phyloP scores from a whole-genome alignment of 2,113 vertebrate species.

The Nycticryphes semicollaris region DNA sequence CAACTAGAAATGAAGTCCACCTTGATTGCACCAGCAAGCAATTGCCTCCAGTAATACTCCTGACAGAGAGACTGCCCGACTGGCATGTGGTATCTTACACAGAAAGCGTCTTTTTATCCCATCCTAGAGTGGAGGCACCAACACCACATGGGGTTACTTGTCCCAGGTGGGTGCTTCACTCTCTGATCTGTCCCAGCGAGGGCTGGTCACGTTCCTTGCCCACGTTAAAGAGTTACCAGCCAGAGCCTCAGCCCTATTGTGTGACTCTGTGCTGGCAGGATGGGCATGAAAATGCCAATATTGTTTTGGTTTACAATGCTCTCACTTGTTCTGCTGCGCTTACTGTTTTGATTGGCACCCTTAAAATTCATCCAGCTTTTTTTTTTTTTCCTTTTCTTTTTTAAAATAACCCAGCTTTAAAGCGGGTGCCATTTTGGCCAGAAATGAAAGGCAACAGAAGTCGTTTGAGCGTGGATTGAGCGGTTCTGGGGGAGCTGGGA shows the following conservation, averaged over 20 bases:
- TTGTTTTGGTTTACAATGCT: background rate
- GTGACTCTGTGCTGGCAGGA: background rate
- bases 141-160: background rate
- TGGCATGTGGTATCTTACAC: too few species aligned
- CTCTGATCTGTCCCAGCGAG: fast-evolving
- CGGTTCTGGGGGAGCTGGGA: background rate
- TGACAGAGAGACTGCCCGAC: background rate
- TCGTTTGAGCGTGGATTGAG: background rate
- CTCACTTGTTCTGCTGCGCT: background rate
- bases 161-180: background rate
- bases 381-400: background rate
- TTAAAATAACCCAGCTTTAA: background rate
- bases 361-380: background rate
- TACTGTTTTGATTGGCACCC: background rate
- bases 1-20: background rate
- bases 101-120: background rate
- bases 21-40: background rate
- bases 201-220: background rate
- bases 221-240: too few species aligned
- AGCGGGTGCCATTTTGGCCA: background rate
- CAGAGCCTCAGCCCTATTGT: background rate
- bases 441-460: background rate
- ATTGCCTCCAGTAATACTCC: background rate
- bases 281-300: background rate
- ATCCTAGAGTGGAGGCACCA: too few species aligned